A percentile compares a stretch with the other conserved stretches of the same genome.
Evolutionary conservation across 2,797 vertebrate genomes (phyloP).

Genomic region (Cuculus canorus): DNA sequence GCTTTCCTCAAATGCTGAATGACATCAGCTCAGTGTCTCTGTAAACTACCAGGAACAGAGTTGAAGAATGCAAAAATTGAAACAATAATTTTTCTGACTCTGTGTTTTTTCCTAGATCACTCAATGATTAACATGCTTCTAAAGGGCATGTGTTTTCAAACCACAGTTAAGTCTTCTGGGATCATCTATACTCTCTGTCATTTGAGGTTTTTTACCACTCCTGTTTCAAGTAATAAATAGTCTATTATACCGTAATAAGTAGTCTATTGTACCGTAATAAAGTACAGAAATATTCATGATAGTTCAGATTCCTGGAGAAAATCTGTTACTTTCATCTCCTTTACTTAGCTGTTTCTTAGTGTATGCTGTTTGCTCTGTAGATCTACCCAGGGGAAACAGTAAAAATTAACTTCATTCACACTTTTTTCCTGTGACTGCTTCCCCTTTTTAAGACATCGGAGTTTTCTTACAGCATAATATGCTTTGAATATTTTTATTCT

Average conservation of each 20-base stretch:
- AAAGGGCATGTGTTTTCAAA: background rate
- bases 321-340: background rate
- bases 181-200: background rate
- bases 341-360: background rate
- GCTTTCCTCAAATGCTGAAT: background rate
- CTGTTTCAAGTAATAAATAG: background rate
- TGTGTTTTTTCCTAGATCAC: background rate
- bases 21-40: background rate
- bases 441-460: background rate
- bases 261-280: background rate
- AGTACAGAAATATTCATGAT: background rate
- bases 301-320: background rate
- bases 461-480: background rate
- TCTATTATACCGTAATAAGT: background rate
- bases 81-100: background rate
- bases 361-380: background rate
- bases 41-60: background rate
- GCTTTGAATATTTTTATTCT: background rate
- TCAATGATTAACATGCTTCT: background rate
- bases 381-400: background rate
- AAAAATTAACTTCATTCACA: background rate
- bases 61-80: rapidly evolving
- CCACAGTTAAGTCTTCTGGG: background rate
- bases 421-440: background rate
- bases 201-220: background rate